A percentile compares a stretch with the other conserved stretches of the same genome.
Conservation (phyloP, 1,140 invertebrate genomes). For the Tetragnatha versicolor region DNA sequence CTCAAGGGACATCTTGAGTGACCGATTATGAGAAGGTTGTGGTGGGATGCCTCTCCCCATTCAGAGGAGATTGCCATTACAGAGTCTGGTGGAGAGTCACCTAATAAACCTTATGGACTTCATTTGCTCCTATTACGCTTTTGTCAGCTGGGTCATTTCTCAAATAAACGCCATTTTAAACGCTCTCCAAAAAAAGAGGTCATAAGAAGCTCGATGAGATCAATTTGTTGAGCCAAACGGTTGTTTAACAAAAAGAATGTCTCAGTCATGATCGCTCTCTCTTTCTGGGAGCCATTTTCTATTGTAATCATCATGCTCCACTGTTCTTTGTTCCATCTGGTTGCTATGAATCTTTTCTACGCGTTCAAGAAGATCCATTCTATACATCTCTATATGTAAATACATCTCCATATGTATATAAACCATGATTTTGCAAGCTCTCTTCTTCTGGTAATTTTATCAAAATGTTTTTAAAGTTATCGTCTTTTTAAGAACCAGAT, state of each 20-base stretch:
- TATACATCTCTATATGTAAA: no score
- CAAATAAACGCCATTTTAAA: conserved; percentile 54
- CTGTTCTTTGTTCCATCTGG: no score
- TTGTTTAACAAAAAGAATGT: conserved; percentile 31
- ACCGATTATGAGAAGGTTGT: conserved; percentile 47
- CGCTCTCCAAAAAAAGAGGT: not conserved
- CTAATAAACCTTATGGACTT: conserved; percentile 55
- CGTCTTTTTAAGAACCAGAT: no score
- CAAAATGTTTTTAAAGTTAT: no score
- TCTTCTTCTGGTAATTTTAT: no score
- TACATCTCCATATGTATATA: no score
- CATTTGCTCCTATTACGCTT: conserved; percentile 37
- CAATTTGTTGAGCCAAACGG: conserved; percentile 43
- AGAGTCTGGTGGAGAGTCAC: conserved; percentile 29
- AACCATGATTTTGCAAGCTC: no score
- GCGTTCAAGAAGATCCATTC: no score
- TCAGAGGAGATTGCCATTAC: conserved; percentile 16
- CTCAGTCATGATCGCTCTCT: no score
- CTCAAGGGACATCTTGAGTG: conserved; percentile 42
- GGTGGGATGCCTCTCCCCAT: not conserved
- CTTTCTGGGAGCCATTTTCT: no score
- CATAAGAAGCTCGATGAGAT: conserved; percentile 23
- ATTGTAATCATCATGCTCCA: no score
- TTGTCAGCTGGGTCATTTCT: conserved; percentile 9
- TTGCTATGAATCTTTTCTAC: no score